Evolutionary conservation across 2,888 invertebrate genomes (phyloP).

Genomic region (Bugulina stolonifera): DNA sequence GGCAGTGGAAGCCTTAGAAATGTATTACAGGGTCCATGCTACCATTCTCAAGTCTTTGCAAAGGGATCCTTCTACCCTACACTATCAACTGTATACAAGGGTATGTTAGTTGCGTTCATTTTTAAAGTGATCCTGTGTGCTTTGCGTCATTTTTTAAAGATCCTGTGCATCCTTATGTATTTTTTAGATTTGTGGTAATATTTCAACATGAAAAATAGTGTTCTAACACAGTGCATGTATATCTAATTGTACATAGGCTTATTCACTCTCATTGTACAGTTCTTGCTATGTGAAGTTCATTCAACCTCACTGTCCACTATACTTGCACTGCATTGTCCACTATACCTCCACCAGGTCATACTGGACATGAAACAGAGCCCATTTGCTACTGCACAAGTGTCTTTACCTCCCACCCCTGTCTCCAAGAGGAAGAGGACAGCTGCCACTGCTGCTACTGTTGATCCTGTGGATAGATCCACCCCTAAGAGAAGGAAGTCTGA

Average conservation of each 20-base stretch:
- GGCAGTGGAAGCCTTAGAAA: constrained; percentile 73
- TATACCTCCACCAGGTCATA: neutral
- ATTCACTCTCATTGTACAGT: too few relatives aligned
- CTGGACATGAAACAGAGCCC: constrained; percentile 16
- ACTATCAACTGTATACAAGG: constrained; percentile 7
- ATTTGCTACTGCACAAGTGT: neutral
- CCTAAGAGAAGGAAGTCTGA: neutral
- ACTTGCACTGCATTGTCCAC: too few relatives aligned
- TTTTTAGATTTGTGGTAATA: too few relatives aligned
- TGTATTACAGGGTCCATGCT: constrained; percentile 70
- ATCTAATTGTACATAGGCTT: too few relatives aligned
- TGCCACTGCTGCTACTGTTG: neutral
- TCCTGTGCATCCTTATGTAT: too few relatives aligned
- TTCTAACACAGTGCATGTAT: too few relatives aligned
- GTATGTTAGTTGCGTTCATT: too few relatives aligned
- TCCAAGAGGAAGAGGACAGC: neutral
- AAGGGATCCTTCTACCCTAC: neutral
- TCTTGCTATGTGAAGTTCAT: too few relatives aligned
- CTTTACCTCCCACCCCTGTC: neutral
- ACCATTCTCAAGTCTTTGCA: constrained; percentile 76
- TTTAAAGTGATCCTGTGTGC: too few relatives aligned
- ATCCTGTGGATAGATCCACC: neutral
- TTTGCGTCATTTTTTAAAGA: too few relatives aligned
- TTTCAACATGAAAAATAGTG: too few relatives aligned
- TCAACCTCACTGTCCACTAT: too few relatives aligned